Conservation (phyloP, 2,797 vertebrate genomes). For the Muscicapa striata region DNA sequence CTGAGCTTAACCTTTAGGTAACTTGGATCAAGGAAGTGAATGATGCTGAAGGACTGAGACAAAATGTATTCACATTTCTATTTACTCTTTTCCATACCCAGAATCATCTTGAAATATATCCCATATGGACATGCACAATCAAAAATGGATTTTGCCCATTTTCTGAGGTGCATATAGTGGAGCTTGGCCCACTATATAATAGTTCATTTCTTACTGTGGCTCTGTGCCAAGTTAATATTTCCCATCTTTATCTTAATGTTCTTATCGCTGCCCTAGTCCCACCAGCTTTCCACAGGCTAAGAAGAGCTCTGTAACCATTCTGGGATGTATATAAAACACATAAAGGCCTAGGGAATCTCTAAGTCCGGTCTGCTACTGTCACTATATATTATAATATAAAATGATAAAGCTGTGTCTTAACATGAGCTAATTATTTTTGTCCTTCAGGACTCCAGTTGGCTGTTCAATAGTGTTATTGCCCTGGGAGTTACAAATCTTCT, state of each 20-base stretch:
- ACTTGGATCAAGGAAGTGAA: not conserved
- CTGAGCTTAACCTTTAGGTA: not conserved
- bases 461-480: slow-evolving; percentile 56
- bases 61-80: not conserved
- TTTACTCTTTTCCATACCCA: not conserved
- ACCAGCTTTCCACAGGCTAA: slow-evolving; percentile 2
- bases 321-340: slow-evolving; percentile 11
- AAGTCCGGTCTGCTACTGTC: slow-evolving; percentile 40
- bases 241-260: not conserved
- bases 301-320: not conserved
- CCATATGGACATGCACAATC: not conserved
- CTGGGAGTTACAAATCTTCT: slow-evolving; percentile 62
- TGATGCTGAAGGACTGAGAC: not conserved
- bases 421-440: slow-evolving; percentile 67
- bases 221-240: slow-evolving; percentile 6
- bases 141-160: not conserved
- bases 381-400: slow-evolving; percentile 49
- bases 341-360: not conserved
- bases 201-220: not conserved
- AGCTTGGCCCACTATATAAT: not conserved
- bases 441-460: slow-evolving; percentile 58
- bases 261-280: not conserved
- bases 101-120: not conserved
- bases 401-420: slow-evolving; percentile 63
- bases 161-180: not conserved